Conservation (phyloP, 2,113 vertebrate species). For the Rattus rattus region DNA sequence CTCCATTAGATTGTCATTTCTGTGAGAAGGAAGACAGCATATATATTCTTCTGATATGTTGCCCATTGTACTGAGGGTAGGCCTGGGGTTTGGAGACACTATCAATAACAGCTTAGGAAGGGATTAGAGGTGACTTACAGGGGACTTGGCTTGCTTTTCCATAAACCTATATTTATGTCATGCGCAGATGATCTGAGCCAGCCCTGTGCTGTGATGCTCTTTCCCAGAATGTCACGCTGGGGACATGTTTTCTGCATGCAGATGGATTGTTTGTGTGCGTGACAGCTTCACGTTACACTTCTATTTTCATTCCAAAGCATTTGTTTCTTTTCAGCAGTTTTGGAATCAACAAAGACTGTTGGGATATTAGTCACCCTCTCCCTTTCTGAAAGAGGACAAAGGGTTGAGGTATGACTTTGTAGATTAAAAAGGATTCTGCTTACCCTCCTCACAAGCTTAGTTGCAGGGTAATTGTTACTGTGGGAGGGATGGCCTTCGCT, state of each 20-base stretch:
- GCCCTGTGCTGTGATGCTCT: background rate
- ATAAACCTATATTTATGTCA: background rate
- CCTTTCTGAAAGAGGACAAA: constrained; percentile 48
- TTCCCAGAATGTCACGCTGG: background rate
- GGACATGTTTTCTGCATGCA: background rate
- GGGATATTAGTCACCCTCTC: background rate
- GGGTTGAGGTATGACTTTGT: constrained; percentile 16
- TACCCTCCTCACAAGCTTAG: constrained; percentile 17
- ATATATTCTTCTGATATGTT: background rate
- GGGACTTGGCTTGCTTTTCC: background rate
- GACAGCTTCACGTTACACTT: background rate
- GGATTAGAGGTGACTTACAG: background rate
- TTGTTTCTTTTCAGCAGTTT: background rate
- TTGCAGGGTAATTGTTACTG: constrained; percentile 61
- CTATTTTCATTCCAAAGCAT: constrained; percentile 15
- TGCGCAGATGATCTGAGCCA: background rate
- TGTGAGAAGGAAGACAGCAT: background rate
- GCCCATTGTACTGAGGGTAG: background rate
- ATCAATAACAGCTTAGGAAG: background rate
- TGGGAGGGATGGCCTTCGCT: constrained; percentile 33
- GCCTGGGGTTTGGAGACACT: background rate
- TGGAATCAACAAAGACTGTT: background rate
- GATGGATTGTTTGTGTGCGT: background rate
- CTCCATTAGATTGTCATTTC: constrained; percentile 14
- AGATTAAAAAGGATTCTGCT: constrained; percentile 46